Percentiles rank a stretch among this genome's conserved stretches.
These are phyloP conservation scores for Ophraella communa DNA, from an alignment of 2,888 invertebrate species.

Conservation along the genomic window DNA sequence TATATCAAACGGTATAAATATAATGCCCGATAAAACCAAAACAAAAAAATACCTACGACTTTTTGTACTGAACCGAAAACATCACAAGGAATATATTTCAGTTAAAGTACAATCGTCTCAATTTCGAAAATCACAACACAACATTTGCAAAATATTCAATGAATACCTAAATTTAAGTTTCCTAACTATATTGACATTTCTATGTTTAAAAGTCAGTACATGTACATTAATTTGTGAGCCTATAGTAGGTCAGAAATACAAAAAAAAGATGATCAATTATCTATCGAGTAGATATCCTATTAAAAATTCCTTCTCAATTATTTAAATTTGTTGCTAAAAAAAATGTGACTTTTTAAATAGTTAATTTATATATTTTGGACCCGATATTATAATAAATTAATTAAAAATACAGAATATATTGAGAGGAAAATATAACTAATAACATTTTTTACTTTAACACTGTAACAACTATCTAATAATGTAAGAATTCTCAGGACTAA, in stretches of 20 bases:
- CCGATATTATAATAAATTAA: too few relatives aligned
- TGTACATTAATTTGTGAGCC: constrained; percentile 16
- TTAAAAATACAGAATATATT: too few relatives aligned
- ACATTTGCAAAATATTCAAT: too few relatives aligned
- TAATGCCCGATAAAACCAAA: constrained; percentile 32
- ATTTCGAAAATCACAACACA: background rate
- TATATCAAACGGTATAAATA: constrained; percentile 26
- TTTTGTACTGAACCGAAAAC: background rate
- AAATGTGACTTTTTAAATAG: too few relatives aligned
- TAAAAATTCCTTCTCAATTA: background rate
- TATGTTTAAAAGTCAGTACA: constrained; percentile 17
- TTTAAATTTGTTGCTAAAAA: too few relatives aligned
- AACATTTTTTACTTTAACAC: too few relatives aligned
- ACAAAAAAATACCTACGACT: constrained; percentile 4
- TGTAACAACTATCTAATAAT: too few relatives aligned
- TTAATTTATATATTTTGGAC: too few relatives aligned
- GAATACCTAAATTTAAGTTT: background rate
- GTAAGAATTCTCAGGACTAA: too few relatives aligned
- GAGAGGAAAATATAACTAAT: too few relatives aligned
- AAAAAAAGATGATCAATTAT: background rate
- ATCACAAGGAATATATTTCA: background rate
- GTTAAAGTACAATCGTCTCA: background rate
- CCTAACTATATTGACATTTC: constrained; percentile 22
- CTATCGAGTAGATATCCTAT: background rate
- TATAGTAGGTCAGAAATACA: constrained; percentile 2